Evolutionary conservation across 2,113 vertebrate genomes (phyloP), one percentile per base, ranked within the genome.

Genomic region (Brachyhypopomus gauderio): DNA sequence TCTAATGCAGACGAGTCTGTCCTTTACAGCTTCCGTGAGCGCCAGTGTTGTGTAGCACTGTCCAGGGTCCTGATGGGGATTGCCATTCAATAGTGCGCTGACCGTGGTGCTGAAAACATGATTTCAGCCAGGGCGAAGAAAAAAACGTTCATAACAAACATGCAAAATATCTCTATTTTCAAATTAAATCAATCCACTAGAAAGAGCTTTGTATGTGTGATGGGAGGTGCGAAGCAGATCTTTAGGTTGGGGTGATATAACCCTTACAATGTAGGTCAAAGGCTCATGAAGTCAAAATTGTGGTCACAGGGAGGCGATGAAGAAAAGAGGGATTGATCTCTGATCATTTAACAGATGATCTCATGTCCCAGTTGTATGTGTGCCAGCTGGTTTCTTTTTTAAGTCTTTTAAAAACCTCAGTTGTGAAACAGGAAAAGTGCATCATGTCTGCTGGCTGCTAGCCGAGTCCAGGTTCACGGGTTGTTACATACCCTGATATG

Each of bases 161-260:
- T 1, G 45, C 45, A 4, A 48, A 48, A 48, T 5, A 48, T 48
- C 45, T 48, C 45, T 48, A 48, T 1, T 48, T 48, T 48, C 45
- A 8, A 48, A 48, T 11, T 48, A 48, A 48, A 48, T 48, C 45
- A 48, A 11, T 11, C 45, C 45, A 48, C 45, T 48, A 7, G 7
- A 41, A 41, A 41, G 38, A 41, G 38, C 41, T 58, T 17, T 11
- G 56, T 58, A 17, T 58, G 56, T 78, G 48, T 25, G 38, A 34
- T 41, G 34, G 34, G 58, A 41, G 19, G 55, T 73, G 63, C 63
- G 78, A 64, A 72, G 78, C 78, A 63, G 59, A 17, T 64, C 27
- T 80, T 64, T 62, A 59, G 59, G 70, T 30, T 80, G 59, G 73
- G 58, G 38, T 64, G 59, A 72, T 36, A 25, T 63, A 23, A 79